Evolutionary conservation across 64 coral and sea anemone species (phyloP).

Genomic region (Platygyra sinensis): DNA sequence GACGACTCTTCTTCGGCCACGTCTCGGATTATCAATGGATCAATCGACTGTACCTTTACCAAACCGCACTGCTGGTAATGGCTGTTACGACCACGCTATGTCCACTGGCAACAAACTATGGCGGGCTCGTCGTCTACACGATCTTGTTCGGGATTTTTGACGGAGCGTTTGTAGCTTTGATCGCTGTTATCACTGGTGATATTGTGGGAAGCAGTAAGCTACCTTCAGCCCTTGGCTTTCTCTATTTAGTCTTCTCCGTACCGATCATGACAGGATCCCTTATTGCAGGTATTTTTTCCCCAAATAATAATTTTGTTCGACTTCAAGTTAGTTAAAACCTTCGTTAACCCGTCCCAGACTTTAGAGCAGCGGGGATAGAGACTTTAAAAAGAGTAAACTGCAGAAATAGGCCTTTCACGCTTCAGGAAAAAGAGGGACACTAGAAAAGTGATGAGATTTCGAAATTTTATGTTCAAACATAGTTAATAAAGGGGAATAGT

Average conservation of each 20-base stretch:
- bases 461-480: no score
- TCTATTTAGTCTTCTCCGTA: conserved; percentile 59
- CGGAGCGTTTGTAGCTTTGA: conserved; percentile 63
- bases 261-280: conserved; percentile 73
- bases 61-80: conserved; percentile 47
- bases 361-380: no score
- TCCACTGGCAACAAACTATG: conserved; percentile 51
- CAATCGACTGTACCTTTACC: conserved; percentile 70
- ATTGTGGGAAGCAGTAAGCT: conserved; percentile 37
- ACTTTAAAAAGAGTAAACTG: no score
- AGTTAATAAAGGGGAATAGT: no score
- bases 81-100: conserved; percentile 59
- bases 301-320: neutral
- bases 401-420: no score
- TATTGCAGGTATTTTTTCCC: conserved; percentile 52
- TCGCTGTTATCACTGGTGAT: conserved; percentile 62
- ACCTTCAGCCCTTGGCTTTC: conserved; percentile 58
- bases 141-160: conserved; percentile 68
- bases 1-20: conserved; percentile 66
- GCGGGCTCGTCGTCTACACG: conserved; percentile 33
- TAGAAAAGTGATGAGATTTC: no score
- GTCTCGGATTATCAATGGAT: conserved; percentile 52
- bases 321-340: no score
- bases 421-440: no score
- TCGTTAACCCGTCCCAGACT: no score